phyloP scores from a whole-genome alignment of 1,140 invertebrate genomes.

The Caenorhabditis tropicalis region DNA sequence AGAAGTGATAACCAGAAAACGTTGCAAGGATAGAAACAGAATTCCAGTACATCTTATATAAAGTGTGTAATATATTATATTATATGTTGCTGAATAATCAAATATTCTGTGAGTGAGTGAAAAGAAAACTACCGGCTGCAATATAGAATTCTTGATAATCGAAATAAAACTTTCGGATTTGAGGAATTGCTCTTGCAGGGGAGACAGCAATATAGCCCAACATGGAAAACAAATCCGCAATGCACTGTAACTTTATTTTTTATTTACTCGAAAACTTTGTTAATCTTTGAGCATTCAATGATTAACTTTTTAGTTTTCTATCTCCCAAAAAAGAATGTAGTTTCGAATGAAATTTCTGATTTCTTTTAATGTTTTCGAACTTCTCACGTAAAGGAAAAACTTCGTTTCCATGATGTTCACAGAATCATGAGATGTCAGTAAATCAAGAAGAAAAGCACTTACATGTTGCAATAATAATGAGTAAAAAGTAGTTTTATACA shows the following conservation, averaged over 20 bases:
- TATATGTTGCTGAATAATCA: constrained; percentile 5
- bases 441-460: too few species aligned
- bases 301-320: too few species aligned
- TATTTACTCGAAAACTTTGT: too few species aligned
- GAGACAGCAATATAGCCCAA: background rate
- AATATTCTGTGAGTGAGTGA: background rate
- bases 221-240: background rate
- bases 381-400: too few species aligned
- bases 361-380: too few species aligned
- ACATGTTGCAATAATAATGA: background rate
- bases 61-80: background rate
- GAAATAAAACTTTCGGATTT: background rate
- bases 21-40: background rate
- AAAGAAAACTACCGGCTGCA: background rate
- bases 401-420: too few species aligned
- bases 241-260: background rate
- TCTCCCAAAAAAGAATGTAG: too few species aligned
- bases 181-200: background rate
- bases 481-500: background rate
- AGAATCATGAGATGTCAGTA: too few species aligned
- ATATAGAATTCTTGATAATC: background rate
- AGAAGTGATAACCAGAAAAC: background rate
- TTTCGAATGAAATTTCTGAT: too few species aligned
- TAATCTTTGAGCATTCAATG: too few species aligned
- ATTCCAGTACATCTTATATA: background rate